These are phyloP conservation scores for Yponomeuta sedellus DNA, from an alignment of 2,888 invertebrate species.

Conservation along the genomic window DNA sequence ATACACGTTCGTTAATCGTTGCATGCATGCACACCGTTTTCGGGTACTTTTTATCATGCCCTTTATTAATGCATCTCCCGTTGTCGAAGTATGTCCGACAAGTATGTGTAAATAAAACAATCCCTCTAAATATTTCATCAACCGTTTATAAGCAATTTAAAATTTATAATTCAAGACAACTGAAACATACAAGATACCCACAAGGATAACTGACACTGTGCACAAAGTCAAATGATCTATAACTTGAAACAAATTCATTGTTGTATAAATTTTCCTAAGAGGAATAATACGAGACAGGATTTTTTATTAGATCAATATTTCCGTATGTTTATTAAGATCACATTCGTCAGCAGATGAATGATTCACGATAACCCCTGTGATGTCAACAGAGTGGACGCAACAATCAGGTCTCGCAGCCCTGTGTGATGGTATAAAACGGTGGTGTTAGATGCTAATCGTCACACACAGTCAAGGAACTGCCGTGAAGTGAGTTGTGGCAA, in stretches of 20 bases:
- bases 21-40: too few species aligned
- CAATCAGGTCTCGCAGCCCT: background rate
- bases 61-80: too few species aligned
- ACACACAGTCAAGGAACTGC: background rate
- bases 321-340: background rate
- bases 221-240: background rate
- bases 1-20: too few species aligned
- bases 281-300: background rate
- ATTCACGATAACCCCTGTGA: background rate
- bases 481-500: background rate
- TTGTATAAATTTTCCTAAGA: background rate
- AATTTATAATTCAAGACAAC: background rate
- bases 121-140: background rate
- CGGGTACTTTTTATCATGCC: too few species aligned
- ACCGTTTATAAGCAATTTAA: background rate
- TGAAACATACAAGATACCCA: background rate
- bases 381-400: background rate
- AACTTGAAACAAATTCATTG: background rate
- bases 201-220: background rate
- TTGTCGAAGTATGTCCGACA: too few species aligned
- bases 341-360: background rate
- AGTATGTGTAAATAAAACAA: background rate
- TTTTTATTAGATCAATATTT: conserved; percentile 1
- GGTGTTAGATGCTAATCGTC: background rate
- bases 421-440: background rate